These are phyloP conservation scores for Lanius collurio DNA, from an alignment of 2,113 vertebrate genomes.

Conservation along the genomic window DNA sequence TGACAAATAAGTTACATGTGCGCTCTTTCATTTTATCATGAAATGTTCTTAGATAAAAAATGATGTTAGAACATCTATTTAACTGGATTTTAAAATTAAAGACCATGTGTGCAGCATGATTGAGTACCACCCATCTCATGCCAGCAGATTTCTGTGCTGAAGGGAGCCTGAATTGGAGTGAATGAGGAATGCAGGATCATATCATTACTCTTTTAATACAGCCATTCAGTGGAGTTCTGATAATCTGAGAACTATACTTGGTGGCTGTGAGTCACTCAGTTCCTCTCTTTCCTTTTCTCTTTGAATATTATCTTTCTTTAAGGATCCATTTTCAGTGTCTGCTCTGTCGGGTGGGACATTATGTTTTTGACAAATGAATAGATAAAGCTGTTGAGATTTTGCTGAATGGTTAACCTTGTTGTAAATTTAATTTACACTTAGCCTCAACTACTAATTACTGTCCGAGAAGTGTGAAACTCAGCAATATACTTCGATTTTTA, in stretches of 20 bases:
- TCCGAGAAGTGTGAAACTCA: neutral
- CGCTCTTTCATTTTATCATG: conserved; percentile 43
- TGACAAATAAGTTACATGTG: conserved; percentile 53
- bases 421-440: conserved; percentile 36
- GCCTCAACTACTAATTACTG: conserved; percentile 32
- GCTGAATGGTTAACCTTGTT: conserved; percentile 24
- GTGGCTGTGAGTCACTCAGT: neutral
- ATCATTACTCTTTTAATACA: conserved; percentile 35
- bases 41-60: conserved; percentile 43
- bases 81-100: conserved; percentile 58
- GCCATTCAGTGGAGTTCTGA: neutral
- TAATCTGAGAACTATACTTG: neutral
- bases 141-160: conserved; percentile 15
- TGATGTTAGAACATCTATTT: conserved; percentile 41
- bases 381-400: conserved; percentile 16
- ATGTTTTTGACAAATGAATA: neutral
- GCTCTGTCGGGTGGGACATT: neutral
- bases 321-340: conserved; percentile 12
- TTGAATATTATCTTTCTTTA: neutral
- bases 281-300: neutral
- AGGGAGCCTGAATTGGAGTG: conserved; percentile 25
- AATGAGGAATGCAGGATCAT: conserved; percentile 15
- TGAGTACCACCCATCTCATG: conserved; percentile 28
- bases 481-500: neutral
- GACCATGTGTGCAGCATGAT: conserved; percentile 25